A percentile compares a stretch with the other conserved stretches of the same genome.
Evolutionary conservation across 2,888 invertebrate species (phyloP).

Genomic region (Prionchulus punctatus): DNA sequence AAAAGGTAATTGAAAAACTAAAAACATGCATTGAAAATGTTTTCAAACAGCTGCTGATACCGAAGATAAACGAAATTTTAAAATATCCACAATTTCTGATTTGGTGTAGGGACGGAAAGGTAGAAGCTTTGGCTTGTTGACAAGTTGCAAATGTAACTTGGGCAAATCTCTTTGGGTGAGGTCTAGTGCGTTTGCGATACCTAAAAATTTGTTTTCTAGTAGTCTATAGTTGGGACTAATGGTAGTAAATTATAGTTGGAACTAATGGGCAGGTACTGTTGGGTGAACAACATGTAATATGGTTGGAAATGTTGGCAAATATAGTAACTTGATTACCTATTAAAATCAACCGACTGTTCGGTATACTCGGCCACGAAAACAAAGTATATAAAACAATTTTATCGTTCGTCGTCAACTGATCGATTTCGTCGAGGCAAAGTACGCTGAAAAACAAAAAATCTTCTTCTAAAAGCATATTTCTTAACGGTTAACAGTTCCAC

Average conservation of each 20-base stretch:
- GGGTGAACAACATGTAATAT: too few species aligned
- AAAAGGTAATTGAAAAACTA: neutral
- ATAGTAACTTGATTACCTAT: too few species aligned
- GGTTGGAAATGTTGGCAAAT: too few species aligned
- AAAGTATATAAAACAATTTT: slow-evolving; percentile 76
- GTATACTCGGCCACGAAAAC: slow-evolving; percentile 73
- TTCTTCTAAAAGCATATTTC: too few species aligned
- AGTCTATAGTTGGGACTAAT: too few species aligned
- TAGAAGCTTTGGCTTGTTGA: slow-evolving; percentile 44
- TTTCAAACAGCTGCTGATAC: slow-evolving; percentile 7
- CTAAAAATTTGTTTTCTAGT: slow-evolving; percentile 20
- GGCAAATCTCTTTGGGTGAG: slow-evolving; percentile 76
- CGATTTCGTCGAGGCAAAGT: slow-evolving; percentile 81
- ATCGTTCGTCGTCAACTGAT: slow-evolving; percentile 59
- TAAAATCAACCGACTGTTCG: slow-evolving; percentile 53
- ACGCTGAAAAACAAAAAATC: too few species aligned
- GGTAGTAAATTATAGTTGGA: too few species aligned
- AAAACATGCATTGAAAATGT: neutral
- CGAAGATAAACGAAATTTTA: slow-evolving; percentile 53
- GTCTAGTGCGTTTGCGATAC: slow-evolving; percentile 83
- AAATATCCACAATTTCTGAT: slow-evolving; percentile 68
- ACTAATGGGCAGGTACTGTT: too few species aligned
- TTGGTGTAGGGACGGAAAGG: slow-evolving; percentile 83
- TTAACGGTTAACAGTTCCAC: too few species aligned
- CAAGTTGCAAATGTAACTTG: slow-evolving; percentile 57